phyloP scores from a whole-genome alignment of 1,140 invertebrate species.

The Whitmania pigra region DNA sequence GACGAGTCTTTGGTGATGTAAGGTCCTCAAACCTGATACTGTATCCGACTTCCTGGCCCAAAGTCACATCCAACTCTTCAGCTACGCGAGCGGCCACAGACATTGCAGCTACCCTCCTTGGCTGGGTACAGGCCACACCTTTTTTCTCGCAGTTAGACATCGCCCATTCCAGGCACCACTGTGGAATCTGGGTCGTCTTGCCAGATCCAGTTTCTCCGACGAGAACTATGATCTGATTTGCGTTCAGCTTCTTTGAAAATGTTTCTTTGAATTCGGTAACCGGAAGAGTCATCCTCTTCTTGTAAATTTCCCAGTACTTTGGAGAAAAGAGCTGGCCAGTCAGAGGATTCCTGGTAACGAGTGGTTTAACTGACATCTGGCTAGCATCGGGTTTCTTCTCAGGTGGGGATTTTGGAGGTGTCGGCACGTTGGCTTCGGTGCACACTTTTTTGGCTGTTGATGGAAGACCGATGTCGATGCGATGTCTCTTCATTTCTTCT shows the following conservation, averaged over 20 bases:
- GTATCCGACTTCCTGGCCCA: conserved; percentile 43
- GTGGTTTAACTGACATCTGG: neutral
- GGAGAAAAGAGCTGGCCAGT: neutral
- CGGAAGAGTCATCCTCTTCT: too few relatives aligned
- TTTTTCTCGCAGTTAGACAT: conserved; percentile 50
- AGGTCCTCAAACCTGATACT: conserved; percentile 59
- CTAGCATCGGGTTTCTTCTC: too few relatives aligned
- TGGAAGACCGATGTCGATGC: conserved; percentile 35
- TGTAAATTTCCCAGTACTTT: too few relatives aligned
- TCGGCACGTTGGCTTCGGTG: neutral
- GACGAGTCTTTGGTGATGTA: conserved; percentile 61
- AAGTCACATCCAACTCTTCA: conserved; percentile 31
- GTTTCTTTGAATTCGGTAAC: too few relatives aligned
- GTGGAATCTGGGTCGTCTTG: conserved; percentile 45
- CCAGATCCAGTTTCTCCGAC: conserved; percentile 92
- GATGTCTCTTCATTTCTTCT: conserved; percentile 29
- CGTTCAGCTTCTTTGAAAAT: too few relatives aligned
- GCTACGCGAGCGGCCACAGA: conserved; percentile 35
- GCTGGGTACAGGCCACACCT: conserved; percentile 50
- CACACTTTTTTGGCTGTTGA: conserved; percentile 30
- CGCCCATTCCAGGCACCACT: conserved; percentile 42
- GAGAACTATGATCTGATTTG: conserved; percentile 54
- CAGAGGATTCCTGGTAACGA: neutral
- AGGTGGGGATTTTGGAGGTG: neutral
- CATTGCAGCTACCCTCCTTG: conserved; percentile 38